Base-by-base conservation (phyloP, 2,888 invertebrate species). In the Andrena bucephala region DNA sequence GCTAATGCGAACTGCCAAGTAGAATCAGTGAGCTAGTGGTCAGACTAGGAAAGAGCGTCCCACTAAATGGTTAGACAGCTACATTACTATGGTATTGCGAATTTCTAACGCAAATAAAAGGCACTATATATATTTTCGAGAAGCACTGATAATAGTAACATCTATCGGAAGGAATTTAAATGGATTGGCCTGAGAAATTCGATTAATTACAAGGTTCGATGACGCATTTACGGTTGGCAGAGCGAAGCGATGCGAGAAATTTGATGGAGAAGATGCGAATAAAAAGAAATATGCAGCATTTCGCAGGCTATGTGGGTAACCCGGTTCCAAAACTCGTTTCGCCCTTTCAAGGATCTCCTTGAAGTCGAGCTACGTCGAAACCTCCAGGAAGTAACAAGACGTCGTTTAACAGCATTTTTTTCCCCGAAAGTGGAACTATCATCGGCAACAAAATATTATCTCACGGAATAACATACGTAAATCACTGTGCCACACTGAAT, bases 261-360 rank as follows among this genome's bases (percentile, higher is more conserved):
- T 60, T 33, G 54, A 16, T 6, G 48, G 67, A 29, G 52, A 36
- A 8, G 6, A 27, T 36, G 10, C 29, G 24, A 62, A 86, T 84
- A 86, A 85, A 82, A 86, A 80, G 83, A 60, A 73, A 63, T 50
- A 16, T 10, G 20, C 52, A 42, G n/a, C 10, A 63, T 72, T 67
- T 77, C 68, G 68, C 31, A n/a, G 68, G 20, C 31, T 63, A 92
- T 89, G 89, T 90, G 90, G 91, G 91, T 92, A 90, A 92, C 91
- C 92, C 90, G 89, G 91, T 92, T 90, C 88, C 87, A 84, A 87
- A 92, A 92, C 91, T 90, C 85, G 91, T 91, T 90, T 87, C 77
- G 86, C 85, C 87, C 86, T 89, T 87, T 87, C 70, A 52, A 71
- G 76, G 77, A 83, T 81, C 81, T n/a, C 7, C 77, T 72, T 62